Conservation (phyloP, 2,113 vertebrate genomes). For the Halcyon malimbica region DNA sequence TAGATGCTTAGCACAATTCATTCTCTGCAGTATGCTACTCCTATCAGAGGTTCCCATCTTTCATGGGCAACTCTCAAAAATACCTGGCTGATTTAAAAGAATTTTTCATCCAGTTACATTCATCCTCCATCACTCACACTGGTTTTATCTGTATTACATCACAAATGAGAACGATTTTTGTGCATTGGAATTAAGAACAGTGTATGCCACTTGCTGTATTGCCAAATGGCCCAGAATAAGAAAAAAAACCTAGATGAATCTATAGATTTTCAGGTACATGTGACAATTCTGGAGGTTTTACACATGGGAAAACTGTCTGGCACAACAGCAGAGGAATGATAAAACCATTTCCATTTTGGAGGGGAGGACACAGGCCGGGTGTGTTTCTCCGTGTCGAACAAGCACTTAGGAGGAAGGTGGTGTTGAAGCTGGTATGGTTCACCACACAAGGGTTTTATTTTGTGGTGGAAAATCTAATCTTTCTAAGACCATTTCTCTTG, state of each 20-base stretch:
- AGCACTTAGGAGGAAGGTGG: not conserved
- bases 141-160: not conserved
- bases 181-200: accelerated
- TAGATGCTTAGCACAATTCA: not conserved
- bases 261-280: not conserved
- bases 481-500: constrained; percentile 22
- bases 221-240: not conserved
- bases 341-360: not conserved
- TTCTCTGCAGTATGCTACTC: not conserved
- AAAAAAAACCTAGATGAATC: not conserved
- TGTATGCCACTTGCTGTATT: accelerated
- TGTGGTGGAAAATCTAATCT: constrained; percentile 49
- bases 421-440: not conserved
- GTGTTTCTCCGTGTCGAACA: not conserved
- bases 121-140: accelerated
- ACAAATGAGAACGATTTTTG: not conserved
- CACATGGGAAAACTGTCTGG: not conserved
- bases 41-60: accelerated
- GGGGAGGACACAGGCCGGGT: not conserved
- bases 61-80: not conserved
- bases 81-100: not conserved
- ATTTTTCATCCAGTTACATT: not conserved
- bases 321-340: not conserved
- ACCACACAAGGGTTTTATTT: constrained; percentile 12
- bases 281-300: not conserved